A percentile compares a stretch with the other conserved stretches of the same genome.
These are phyloP conservation scores for Enteromius anoplus DNA, from an alignment of 2,797 vertebrate species.

Conservation along the genomic window DNA sequence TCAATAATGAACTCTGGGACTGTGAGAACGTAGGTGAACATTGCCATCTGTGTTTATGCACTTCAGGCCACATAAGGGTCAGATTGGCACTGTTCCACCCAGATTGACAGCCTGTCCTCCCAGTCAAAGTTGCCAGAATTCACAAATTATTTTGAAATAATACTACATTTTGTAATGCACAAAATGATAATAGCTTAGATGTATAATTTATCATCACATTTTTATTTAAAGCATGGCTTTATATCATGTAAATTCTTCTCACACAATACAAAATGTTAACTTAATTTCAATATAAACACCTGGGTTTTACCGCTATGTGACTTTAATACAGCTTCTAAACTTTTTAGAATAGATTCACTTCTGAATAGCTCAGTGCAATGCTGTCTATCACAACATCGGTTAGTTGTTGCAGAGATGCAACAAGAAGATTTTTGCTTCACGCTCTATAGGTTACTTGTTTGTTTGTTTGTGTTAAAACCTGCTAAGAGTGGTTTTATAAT, in stretches of 20 bases:
- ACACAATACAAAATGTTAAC: neutral
- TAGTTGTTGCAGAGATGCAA: neutral
- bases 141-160: neutral
- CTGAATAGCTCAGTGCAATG: neutral
- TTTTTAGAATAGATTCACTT: neutral
- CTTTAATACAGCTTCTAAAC: neutral
- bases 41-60: constrained; percentile 29
- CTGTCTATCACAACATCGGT: neutral
- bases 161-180: neutral
- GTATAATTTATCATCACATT: neutral
- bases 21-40: neutral
- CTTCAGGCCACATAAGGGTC: neutral
- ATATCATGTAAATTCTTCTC: neutral
- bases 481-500: neutral
- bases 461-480: neutral
- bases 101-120: neutral
- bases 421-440: neutral
- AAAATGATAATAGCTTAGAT: neutral
- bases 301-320: neutral
- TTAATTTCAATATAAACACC: too few species aligned
- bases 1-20: constrained; percentile 5
- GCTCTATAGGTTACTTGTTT: neutral
- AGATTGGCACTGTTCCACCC: constrained; percentile 9
- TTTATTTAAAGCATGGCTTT: neutral
- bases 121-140: neutral